Evolutionary conservation across 2,888 invertebrate genomes (phyloP).

Genomic region (Phasia obesa): DNA sequence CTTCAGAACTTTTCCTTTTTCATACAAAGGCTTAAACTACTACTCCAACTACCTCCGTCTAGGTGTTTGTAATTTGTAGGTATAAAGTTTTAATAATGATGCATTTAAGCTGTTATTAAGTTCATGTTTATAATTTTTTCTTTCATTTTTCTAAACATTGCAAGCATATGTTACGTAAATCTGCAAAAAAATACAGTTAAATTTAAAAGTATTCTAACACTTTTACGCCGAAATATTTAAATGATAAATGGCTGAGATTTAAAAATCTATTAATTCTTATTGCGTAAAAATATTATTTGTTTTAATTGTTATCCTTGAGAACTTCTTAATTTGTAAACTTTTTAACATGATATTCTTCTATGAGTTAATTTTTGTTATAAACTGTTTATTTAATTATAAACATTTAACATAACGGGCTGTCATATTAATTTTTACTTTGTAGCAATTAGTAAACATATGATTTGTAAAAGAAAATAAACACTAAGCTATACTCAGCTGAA

Average conservation of each 20-base stretch:
- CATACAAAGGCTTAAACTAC: slow-evolving; percentile 45
- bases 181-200: slow-evolving; percentile 9
- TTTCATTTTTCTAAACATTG: not conserved
- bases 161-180: not conserved
- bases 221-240: not conserved
- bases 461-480: slow-evolving; percentile 23
- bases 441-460: slow-evolving; percentile 32
- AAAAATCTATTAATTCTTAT: no score
- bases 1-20: slow-evolving; percentile 41
- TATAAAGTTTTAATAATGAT: slow-evolving; percentile 60
- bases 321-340: not conserved
- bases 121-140: slow-evolving; percentile 51
- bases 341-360: not conserved
- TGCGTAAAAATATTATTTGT: no score
- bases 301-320: not conserved
- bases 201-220: not conserved
- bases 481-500: no score
- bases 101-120: slow-evolving; percentile 62
- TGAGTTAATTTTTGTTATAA: not conserved
- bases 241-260: not conserved
- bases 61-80: slow-evolving; percentile 38
- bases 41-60: slow-evolving; percentile 3
- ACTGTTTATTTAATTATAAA: slow-evolving; percentile 3
- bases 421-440: slow-evolving; percentile 32
- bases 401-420: slow-evolving; percentile 3